These are phyloP conservation scores for Mythimna pallens DNA, from an alignment of 2,888 invertebrate species.

Conservation along the genomic window DNA sequence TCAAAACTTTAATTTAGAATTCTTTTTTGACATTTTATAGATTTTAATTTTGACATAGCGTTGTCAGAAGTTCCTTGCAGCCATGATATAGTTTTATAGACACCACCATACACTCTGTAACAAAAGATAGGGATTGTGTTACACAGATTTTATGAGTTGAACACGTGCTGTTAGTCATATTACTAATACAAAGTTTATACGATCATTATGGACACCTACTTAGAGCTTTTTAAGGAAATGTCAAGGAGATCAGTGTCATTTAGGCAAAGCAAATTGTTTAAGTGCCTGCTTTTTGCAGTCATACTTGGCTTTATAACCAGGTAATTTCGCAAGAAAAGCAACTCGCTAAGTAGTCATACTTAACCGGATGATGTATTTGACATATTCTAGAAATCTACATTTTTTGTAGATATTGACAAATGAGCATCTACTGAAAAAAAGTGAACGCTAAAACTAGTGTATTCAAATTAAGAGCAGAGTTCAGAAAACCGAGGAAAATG, in stretches of 20 bases:
- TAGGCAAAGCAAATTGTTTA: conserved; percentile 47
- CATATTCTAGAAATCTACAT: conserved; percentile 41
- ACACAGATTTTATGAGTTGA: conserved; percentile 50
- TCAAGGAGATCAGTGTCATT: conserved; percentile 61
- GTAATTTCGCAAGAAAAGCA: conserved; percentile 33
- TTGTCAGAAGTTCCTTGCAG: conserved; percentile 44
- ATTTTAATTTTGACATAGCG: conserved; percentile 61
- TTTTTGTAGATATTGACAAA: conserved; percentile 27
- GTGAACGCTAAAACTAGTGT: background rate
- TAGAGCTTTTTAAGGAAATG: conserved; percentile 62
- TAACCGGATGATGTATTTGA: conserved; percentile 11
- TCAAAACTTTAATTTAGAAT: conserved; percentile 69
- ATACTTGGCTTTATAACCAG: conserved; percentile 20
- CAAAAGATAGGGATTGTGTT: conserved; percentile 68
- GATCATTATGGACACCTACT: conserved; percentile 47
- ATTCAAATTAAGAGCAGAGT: conserved; percentile 23
- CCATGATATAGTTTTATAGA: conserved; percentile 44
- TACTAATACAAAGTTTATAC: conserved; percentile 55
- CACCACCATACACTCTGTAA: conserved; percentile 69
- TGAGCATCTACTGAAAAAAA: conserved; percentile 6
- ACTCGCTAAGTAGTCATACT: conserved; percentile 20
- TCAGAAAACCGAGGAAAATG: conserved; percentile 28
- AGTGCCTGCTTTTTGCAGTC: conserved; percentile 38
- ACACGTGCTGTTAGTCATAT: conserved; percentile 68
- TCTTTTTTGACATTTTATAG: conserved; percentile 73